phyloP scores from a whole-genome alignment of 2,888 invertebrate genomes.

The Scaptomyza polygonia region DNA sequence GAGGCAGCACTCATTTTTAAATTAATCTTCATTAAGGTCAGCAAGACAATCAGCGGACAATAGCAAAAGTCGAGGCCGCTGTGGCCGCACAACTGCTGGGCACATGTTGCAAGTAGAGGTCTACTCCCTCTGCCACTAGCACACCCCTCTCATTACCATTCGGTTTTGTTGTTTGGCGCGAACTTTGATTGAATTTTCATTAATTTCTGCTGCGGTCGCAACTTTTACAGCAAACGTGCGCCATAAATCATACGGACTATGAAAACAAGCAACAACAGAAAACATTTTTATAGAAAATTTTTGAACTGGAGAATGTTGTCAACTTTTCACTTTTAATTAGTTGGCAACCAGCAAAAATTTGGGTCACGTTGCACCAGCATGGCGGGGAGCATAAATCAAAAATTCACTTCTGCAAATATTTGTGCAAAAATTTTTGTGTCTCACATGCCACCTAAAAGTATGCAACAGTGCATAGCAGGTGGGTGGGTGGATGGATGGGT shows the following conservation, averaged over 20 bases:
- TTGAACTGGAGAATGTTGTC: conserved; percentile 70
- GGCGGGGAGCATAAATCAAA: conserved; percentile 64
- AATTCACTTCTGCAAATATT: conserved; percentile 69
- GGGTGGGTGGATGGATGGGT: not conserved
- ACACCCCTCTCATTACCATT: not conserved
- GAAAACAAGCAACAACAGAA: conserved; percentile 30
- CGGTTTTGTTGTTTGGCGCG: conserved; percentile 24
- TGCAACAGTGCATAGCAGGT: conserved; percentile 39
- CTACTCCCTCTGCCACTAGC: not conserved
- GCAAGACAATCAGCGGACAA: conserved; percentile 27
- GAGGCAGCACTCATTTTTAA: conserved; percentile 62
- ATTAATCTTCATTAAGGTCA: conserved; percentile 78
- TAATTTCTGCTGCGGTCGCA: conserved; percentile 68
- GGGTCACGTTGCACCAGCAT: conserved; percentile 52
- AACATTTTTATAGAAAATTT: conserved; percentile 30
- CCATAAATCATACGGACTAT: conserved; percentile 60
- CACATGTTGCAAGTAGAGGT: conserved; percentile 43
- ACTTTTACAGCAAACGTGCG: conserved; percentile 52
- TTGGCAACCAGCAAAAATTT: conserved; percentile 62
- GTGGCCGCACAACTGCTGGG: conserved; percentile 29
- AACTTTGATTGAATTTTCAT: conserved; percentile 76
- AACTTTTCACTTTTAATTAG: conserved; percentile 78
- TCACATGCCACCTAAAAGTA: conserved; percentile 55
- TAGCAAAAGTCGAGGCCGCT: conserved; percentile 35
- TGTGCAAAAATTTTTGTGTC: conserved; percentile 44